Base-by-base conservation (phyloP, 2,797 vertebrate genomes). In the Pantherophis alleghaniensis region DNA sequence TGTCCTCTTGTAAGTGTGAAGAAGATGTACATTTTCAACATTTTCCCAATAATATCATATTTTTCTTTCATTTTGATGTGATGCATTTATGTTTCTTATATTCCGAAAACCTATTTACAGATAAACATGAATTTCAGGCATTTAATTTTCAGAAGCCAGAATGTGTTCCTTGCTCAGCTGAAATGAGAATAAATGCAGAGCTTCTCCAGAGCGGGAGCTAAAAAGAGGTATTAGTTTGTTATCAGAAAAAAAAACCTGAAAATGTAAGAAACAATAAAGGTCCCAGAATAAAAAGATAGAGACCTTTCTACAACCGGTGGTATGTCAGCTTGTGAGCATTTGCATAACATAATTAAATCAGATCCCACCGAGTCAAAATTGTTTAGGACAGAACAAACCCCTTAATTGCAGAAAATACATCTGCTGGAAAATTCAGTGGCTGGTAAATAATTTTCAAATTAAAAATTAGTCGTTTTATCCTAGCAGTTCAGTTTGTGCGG, bases 351-450 rank as follows among this genome's bases (percentile, higher is more conserved):
- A 94, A 95, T 91, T 91, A 93, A 88, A 91, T 42, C 16, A 90
- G 18, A 86, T 96, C 96, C 92, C 92, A 94, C 91, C 51, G 96
- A 96, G 92, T 24, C 89, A 92, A 66, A 94, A 95, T 51, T 92
- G 86, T 92, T 92, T 91, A 60, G 93, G 90, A 95, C 69, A 88
- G 88, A 93, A 37, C 86, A 22, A 16, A 57, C 93, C 24, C 89
- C 95, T 96, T 95, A 94, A 95, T 94, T 95, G 86, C 93, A 93
- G 87, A 87, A 87, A 93, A 94, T 91, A 86, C 96, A 95, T 94
- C 94, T 96, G 95, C 90, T 94, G 92, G 94, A 91, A 93, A 93
- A 94, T 95, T 92, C 66, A 18, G 55, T 93, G 7, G 4, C 74
- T 91, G 61, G 92, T 96, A 95, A 96, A 96, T 95, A 95, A 94